These are phyloP conservation scores for Lithophane semibrunnea DNA, from an alignment of 2,888 invertebrate species.

Conservation along the genomic window DNA sequence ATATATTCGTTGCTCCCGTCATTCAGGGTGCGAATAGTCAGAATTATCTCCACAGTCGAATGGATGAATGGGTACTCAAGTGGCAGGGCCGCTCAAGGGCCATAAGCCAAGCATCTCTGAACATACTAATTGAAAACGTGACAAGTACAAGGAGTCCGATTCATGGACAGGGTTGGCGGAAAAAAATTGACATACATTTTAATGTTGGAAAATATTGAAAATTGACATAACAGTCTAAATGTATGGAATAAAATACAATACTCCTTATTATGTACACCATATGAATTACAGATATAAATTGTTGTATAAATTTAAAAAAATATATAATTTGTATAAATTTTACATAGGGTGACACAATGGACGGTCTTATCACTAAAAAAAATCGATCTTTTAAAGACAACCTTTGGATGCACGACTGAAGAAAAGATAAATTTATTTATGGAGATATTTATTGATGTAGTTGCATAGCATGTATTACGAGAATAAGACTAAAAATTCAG, in stretches of 20 bases:
- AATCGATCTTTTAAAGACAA: not conserved
- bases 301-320: too few relatives aligned
- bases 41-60: constrained; percentile 63
- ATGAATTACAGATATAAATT: not conserved
- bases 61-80: constrained; percentile 61
- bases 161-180: constrained; percentile 65
- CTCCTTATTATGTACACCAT: not conserved
- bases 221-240: not conserved
- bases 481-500: not conserved
- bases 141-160: constrained; percentile 75
- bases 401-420: not conserved
- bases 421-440: not conserved
- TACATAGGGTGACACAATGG: not conserved
- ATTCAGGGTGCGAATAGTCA: constrained; percentile 62
- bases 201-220: constrained; percentile 17
- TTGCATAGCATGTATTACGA: not conserved
- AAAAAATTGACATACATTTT: constrained; percentile 19
- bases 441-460: not conserved
- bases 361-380: not conserved
- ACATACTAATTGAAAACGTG: constrained; percentile 88
- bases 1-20: constrained; percentile 58
- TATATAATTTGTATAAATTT: not conserved
- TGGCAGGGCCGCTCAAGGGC: constrained; percentile 71
- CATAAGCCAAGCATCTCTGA: constrained; percentile 77
- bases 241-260: not conserved